phyloP scores from a whole-genome alignment of 2,113 vertebrate species.

The Prionailurus viverrinus region DNA sequence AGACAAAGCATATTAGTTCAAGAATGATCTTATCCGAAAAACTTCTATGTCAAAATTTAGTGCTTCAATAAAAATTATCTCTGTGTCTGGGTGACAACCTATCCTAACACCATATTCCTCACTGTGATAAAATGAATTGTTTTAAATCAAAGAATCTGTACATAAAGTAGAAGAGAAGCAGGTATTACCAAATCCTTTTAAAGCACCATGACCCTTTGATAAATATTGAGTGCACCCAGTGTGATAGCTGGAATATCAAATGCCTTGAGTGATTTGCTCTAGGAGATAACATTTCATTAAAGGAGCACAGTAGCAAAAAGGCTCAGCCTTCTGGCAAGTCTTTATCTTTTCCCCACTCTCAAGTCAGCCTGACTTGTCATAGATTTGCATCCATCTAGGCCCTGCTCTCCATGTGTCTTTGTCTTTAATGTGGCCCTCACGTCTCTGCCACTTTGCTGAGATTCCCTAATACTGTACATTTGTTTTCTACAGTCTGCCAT shows the following conservation, averaged over 20 bases:
- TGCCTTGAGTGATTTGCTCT: neutral
- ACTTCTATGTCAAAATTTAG: conserved; percentile 13
- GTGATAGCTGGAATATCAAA: conserved; percentile 2
- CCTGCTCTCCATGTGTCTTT: neutral
- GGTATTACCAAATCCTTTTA: neutral
- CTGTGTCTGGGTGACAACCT: conserved; percentile 26
- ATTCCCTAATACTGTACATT: neutral
- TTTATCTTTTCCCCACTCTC: neutral
- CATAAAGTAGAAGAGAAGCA: neutral
- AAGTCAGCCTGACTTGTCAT: neutral
- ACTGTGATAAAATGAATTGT: conserved; percentile 39
- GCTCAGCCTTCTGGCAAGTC: neutral
- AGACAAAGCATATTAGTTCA: conserved; percentile 38
- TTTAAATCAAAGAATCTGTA: conserved; percentile 43
- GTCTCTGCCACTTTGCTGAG: neutral
- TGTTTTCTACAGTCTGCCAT: neutral
- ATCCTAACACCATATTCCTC: neutral
- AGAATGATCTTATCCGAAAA: conserved; percentile 57
- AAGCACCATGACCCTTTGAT: conserved; percentile 7
- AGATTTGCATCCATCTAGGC: neutral
- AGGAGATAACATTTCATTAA: neutral
- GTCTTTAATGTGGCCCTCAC: neutral
- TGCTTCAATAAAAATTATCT: conserved; percentile 32
- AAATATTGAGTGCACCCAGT: neutral
- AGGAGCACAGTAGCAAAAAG: neutral